A percentile compares a stretch with the other conserved stretches of the same genome.
These are phyloP conservation scores for Gymnocypris eckloni DNA, from an alignment of 2,797 vertebrate species.

Conservation along the genomic window DNA sequence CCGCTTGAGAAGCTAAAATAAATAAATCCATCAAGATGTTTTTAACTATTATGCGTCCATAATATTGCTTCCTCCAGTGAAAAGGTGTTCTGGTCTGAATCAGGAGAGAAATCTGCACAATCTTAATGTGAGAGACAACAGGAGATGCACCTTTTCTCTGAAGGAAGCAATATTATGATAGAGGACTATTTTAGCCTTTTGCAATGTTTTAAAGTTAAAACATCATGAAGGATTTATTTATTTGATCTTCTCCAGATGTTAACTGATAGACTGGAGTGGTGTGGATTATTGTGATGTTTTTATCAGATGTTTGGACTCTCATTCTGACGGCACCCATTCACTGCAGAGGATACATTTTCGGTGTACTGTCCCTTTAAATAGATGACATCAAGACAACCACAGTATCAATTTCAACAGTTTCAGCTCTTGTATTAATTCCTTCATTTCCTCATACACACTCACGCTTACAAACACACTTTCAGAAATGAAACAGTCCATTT, in stretches of 20 bases:
- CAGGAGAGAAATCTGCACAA: not conserved
- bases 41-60: not conserved
- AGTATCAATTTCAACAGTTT: not conserved
- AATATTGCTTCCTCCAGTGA: not conserved
- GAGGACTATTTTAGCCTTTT: no score
- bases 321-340: not conserved
- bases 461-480: not conserved
- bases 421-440: not conserved
- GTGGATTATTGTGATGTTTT: not conserved
- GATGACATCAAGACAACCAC: not conserved
- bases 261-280: not conserved
- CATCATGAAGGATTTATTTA: not conserved
- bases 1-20: not conserved
- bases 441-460: not conserved
- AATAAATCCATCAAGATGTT: not conserved
- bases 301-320: not conserved
- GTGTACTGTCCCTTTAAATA: not conserved
- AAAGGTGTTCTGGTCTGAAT: not conserved
- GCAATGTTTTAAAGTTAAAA: not conserved
- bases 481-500: not conserved
- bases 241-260: not conserved
- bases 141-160: not conserved
- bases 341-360: not conserved
- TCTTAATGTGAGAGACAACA: not conserved
- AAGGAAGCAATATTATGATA: not conserved